A percentile compares a stretch with the other conserved stretches of the same genome.
Evolutionary conservation across 2,113 vertebrate species (phyloP).

Genomic region (Saccopteryx bilineata): DNA sequence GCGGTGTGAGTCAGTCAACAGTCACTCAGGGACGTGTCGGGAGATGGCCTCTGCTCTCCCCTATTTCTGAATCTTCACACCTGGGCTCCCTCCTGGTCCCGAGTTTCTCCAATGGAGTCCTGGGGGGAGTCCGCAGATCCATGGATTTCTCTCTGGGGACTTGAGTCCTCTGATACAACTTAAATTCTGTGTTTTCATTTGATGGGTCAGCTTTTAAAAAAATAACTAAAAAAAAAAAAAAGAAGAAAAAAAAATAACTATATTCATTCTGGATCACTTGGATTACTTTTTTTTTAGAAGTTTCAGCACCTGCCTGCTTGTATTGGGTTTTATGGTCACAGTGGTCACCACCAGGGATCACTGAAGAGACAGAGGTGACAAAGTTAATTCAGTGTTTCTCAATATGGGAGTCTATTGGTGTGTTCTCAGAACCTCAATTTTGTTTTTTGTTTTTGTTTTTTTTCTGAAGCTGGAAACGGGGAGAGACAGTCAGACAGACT

Average conservation of each 20-base stretch:
- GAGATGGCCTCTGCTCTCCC: not conserved
- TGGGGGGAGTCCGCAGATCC: not conserved
- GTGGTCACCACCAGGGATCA: not conserved
- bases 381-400: slow-evolving; percentile 25
- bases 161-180: not conserved
- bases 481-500: too few species aligned
- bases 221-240: too few species aligned
- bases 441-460: too few species aligned
- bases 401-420: not conserved
- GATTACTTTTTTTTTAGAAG: not conserved
- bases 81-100: not conserved
- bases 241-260: slow-evolving; percentile 20
- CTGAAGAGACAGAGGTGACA: not conserved
- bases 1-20: not conserved
- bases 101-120: not conserved
- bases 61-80: not conserved
- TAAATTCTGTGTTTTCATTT: slow-evolving; percentile 32
- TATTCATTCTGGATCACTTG: not conserved
- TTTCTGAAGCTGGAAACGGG: too few species aligned
- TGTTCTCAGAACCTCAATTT: not conserved
- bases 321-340: slow-evolving; percentile 5
- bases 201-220: slow-evolving; percentile 12
- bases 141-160: not conserved
- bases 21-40: not conserved
- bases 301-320: not conserved